These are phyloP conservation scores for Cyclina sinensis DNA, from an alignment of 1,140 invertebrate species.

Conservation along the genomic window DNA sequence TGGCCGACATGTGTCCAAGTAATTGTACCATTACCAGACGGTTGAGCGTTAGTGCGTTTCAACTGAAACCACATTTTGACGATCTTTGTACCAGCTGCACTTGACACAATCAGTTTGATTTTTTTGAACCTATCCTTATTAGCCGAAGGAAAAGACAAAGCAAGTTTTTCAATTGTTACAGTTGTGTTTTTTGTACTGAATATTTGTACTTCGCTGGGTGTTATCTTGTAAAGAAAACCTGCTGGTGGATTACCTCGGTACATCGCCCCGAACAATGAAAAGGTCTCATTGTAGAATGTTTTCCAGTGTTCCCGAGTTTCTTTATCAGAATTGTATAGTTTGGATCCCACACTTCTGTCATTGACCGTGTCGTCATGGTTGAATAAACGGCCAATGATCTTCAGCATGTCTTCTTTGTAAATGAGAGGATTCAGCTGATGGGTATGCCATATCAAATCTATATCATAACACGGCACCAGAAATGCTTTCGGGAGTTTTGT, in stretches of 20 bases:
- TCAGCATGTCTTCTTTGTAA: constrained; percentile 85
- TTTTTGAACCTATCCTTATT: neutral
- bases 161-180: constrained; percentile 22
- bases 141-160: constrained; percentile 62
- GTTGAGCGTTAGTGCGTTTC: neutral
- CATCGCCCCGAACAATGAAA: constrained; percentile 84
- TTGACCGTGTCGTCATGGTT: constrained; percentile 86
- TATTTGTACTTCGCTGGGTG: constrained; percentile 40
- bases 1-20: neutral
- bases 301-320: constrained; percentile 81
- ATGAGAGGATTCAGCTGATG: constrained; percentile 87
- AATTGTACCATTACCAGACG: neutral
- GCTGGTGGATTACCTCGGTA: constrained; percentile 81
- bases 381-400: constrained; percentile 84
- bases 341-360: constrained; percentile 84
- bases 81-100: neutral
- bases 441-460: constrained; percentile 87
- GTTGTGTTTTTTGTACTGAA: constrained; percentile 12
- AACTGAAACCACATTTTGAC: neutral
- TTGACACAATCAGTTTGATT: neutral
- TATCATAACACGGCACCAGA: constrained; percentile 88
- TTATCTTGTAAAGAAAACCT: constrained; percentile 73
- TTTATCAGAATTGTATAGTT: constrained; percentile 79
- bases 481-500: constrained; percentile 85
- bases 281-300: constrained; percentile 78